phyloP scores from a whole-genome alignment of 2,888 invertebrate genomes.

The Polydrusus tereticollis region DNA sequence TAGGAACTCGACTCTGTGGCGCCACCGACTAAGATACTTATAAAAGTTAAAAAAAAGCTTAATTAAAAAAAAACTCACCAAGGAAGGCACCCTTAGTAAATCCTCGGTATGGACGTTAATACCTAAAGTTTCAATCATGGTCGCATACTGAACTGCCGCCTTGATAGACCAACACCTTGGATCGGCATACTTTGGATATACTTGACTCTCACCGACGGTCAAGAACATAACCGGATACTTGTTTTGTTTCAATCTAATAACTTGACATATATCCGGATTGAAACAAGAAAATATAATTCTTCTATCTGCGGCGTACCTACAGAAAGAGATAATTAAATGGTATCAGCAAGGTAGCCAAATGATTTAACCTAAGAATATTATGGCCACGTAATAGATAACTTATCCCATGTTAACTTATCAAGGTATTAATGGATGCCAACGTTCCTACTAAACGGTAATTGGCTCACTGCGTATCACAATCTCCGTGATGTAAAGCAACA shows the following conservation, averaged over 20 bases:
- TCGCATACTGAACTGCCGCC: slow-evolving; percentile 86
- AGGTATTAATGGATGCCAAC: too few species aligned
- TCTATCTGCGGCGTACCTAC: slow-evolving; percentile 79
- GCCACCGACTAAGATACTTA: too few species aligned
- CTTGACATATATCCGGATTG: slow-evolving; percentile 95
- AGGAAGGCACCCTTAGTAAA: slow-evolving; percentile 83
- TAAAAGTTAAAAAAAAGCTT: not conserved
- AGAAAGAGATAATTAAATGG: slow-evolving; percentile 23
- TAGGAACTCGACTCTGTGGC: too few species aligned
- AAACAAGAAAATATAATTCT: slow-evolving; percentile 95
- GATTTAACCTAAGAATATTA: too few species aligned
- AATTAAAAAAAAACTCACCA: slow-evolving; percentile 70
- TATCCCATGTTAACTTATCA: too few species aligned
- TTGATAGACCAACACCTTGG: slow-evolving; percentile 85
- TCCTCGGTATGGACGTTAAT: slow-evolving; percentile 95
- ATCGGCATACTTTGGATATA: slow-evolving; percentile 87
- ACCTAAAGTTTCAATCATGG: slow-evolving; percentile 86
- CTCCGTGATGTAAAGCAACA: too few species aligned
- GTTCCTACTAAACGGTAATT: too few species aligned
- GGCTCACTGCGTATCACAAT: too few species aligned
- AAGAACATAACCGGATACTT: slow-evolving; percentile 96
- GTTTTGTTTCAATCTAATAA: slow-evolving; percentile 93
- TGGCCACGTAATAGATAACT: too few species aligned
- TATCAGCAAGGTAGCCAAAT: not conserved
- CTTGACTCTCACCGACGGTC: slow-evolving; percentile 74